Conservation (phyloP, 2,797 vertebrate species). For the Perodicticus potto region DNA sequence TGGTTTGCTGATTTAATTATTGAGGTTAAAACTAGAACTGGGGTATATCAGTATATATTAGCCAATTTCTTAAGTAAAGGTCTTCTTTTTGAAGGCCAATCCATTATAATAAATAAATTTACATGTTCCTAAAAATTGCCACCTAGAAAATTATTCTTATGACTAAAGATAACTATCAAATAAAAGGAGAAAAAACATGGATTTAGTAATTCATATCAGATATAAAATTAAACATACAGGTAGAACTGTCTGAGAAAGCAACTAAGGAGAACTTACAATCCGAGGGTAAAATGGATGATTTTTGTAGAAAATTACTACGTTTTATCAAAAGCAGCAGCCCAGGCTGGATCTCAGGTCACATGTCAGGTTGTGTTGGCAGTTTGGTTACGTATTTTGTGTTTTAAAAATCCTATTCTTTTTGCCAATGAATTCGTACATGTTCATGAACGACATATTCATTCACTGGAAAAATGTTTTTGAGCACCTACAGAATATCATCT, state of each 20-base stretch:
- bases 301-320: not conserved
- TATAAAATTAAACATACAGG: not conserved
- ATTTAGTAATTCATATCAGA: not conserved
- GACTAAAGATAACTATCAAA: not conserved
- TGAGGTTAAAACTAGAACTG: not conserved
- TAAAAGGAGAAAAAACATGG: not conserved
- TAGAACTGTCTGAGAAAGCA: not conserved
- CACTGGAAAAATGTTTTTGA: not conserved
- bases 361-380: not conserved
- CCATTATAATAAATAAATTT: not conserved
- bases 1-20: not conserved
- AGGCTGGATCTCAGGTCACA: not conserved
- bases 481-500: not conserved
- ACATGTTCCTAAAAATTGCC: not conserved
- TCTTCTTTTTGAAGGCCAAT: conserved; percentile 1
- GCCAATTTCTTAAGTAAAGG: not conserved
- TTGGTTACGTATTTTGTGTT: not conserved
- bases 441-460: not conserved
- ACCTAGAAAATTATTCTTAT: not conserved
- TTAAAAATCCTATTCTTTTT: not conserved
- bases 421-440: not conserved
- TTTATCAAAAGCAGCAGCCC: not conserved
- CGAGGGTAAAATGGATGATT: not conserved
- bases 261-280: not conserved
- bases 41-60: not conserved